Evolutionary conservation across 1,140 invertebrate species (phyloP).

Genomic region (Drosophila oshimai): DNA sequence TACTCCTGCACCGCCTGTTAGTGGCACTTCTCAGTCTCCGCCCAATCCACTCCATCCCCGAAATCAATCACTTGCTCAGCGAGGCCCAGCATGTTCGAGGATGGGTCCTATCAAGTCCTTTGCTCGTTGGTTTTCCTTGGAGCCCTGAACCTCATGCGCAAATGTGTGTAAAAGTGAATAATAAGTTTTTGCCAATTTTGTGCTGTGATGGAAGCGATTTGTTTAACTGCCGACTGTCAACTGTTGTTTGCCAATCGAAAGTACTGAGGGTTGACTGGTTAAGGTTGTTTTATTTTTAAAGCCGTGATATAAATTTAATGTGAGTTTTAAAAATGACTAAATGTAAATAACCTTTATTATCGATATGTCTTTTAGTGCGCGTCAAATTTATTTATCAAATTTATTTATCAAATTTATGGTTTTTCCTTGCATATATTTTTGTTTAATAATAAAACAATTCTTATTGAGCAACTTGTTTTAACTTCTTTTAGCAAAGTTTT

Average conservation of each 20-base stretch:
- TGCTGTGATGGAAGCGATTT: constrained; percentile 22
- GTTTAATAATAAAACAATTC: no score
- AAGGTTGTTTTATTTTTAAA: no score
- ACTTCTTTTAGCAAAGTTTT: no score
- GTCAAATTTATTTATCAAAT: no score
- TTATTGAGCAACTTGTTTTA: no score
- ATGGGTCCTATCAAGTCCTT: constrained; percentile 27
- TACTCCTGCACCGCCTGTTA: constrained; percentile 61
- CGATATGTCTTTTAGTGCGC: no score
- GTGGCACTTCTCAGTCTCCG: constrained; percentile 60
- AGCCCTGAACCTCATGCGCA: neutral
- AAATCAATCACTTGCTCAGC: constrained; percentile 65
- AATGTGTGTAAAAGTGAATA: constrained; percentile 37
- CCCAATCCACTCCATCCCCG: constrained; percentile 4
- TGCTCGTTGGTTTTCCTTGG: constrained; percentile 14
- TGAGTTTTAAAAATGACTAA: no score
- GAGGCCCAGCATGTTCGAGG: constrained; percentile 43
- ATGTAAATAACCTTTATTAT: no score
- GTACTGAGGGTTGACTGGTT: neutral
- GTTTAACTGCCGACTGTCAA: constrained; percentile 18
- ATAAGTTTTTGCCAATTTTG: constrained; percentile 35
- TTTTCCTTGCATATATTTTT: no score
- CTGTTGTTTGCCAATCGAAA: neutral
- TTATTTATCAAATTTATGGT: neutral
- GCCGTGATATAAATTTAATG: no score